phyloP scores from a whole-genome alignment of 2,888 invertebrate species.

The Neoascia interrupta region DNA sequence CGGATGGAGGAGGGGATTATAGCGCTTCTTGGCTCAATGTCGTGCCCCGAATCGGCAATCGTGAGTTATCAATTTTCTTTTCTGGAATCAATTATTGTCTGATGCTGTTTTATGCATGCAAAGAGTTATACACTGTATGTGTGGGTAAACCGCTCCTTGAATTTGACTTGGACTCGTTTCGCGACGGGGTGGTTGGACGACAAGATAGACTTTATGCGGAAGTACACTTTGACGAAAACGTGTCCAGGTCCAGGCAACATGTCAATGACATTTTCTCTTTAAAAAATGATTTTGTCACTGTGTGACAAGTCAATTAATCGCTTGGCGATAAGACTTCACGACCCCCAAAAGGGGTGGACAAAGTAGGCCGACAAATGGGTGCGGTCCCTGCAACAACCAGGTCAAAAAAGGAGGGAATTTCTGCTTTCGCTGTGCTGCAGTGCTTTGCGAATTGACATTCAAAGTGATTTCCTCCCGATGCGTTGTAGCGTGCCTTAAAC shows the following conservation, averaged over 20 bases:
- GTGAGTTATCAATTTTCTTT: conserved; percentile 59
- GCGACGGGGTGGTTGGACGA: neutral
- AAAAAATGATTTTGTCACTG: conserved; percentile 30
- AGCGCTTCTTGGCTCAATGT: conserved; percentile 60
- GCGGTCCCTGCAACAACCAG: conserved; percentile 44
- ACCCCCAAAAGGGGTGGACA: neutral
- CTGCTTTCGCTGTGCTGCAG: conserved; percentile 26
- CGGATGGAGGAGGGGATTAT: conserved; percentile 20
- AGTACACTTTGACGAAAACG: neutral
- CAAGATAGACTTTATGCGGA: conserved; percentile 19
- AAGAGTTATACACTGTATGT: conserved; percentile 42
- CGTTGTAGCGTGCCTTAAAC: too few relatives aligned
- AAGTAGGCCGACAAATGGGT: conserved; percentile 49
- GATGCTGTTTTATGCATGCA: neutral
- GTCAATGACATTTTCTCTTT: conserved; percentile 33
- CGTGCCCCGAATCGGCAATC: conserved; percentile 66
- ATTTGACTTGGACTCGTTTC: conserved; percentile 45
- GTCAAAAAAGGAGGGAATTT: conserved; percentile 51
- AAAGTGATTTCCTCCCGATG: conserved; percentile 21
- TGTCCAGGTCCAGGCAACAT: conserved; percentile 43
- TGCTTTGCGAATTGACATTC: conserved; percentile 28
- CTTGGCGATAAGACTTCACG: too few relatives aligned
- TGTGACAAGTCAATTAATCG: conserved; percentile 52
- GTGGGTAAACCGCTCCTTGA: conserved; percentile 59
- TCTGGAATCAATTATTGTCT: conserved; percentile 29